Base-by-base conservation (phyloP, 2,888 invertebrate species). In the Spodoptera littoralis region DNA sequence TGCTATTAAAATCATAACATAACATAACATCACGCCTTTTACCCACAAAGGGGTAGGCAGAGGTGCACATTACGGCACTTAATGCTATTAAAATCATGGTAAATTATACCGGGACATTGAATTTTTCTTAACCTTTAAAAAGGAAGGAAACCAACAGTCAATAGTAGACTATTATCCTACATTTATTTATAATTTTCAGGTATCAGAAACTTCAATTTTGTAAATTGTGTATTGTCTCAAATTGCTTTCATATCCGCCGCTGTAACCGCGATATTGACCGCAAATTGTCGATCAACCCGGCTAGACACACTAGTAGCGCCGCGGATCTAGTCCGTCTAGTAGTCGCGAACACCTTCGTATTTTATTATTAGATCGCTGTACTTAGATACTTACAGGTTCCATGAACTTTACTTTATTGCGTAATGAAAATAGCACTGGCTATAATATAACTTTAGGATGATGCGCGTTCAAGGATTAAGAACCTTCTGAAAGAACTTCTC, bases 231-330 rank as follows among this genome's bases (percentile, higher is more conserved):
- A 77, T 78, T 82, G 81, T 79, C 79, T 84, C 78, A 81, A 86
- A 85, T 87, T 84, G 81, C 86, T 84, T 86, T 84, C 81, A 84
- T 87, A 85, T 87, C 85, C 86, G 85, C 81, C 77, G 79, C 77
- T 65, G 55, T 65, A 73, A 83, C 88, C 86, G 79, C 86, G 64
- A 70, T 67, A 70, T 72, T 72, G 70, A 85, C 90, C 88, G 80
- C 88, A 87, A 80, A 72, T 77, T 80, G 71, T 79, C 67, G 78
- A 73, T 79, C 75, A 79, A 76, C 76, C 67, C 65, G 66, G 73
- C 77, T 73, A 69, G 68, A 77, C 77, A 76, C 68, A 70, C 71
- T 69, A 60, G 59, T 57, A 44, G 65, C 53, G 68, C 66, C 50
- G 44, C 64, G 58, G 46, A 56, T 62, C 60, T 67, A 54, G 56